Conservation (phyloP, 2,888 invertebrate species). For the Drosophila quinaria region DNA sequence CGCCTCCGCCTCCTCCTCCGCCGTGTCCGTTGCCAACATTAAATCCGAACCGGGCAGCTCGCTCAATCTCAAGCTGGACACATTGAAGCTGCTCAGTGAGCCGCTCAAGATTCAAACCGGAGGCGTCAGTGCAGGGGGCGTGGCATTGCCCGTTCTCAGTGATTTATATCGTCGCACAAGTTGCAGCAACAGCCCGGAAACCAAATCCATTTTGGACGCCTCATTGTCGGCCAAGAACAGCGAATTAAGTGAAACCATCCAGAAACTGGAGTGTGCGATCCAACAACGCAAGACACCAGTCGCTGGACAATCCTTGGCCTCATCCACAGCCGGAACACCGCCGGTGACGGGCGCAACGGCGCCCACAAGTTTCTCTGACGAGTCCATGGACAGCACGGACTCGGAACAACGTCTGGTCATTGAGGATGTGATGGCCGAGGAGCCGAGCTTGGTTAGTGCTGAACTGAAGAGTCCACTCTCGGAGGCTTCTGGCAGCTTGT, state of each 20-base stretch:
- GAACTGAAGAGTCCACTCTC: constrained; percentile 74
- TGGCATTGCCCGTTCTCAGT: constrained; percentile 44
- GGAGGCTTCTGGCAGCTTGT: constrained; percentile 47
- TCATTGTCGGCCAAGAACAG: constrained; percentile 87
- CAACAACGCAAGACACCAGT: constrained; percentile 84
- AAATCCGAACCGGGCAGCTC: constrained; percentile 26
- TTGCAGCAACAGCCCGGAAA: constrained; percentile 82
- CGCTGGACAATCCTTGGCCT: constrained; percentile 56
- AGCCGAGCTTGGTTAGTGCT: constrained; percentile 55
- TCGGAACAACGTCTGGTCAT: constrained; percentile 89
- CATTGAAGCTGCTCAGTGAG: constrained; percentile 66
- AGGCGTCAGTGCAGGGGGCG: background rate
- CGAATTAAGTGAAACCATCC: constrained; percentile 88
- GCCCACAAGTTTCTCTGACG: constrained; percentile 86
- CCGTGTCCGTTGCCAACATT: background rate
- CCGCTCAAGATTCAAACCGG: constrained; percentile 82
- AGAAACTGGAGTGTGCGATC: constrained; percentile 87
- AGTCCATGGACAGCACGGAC: constrained; percentile 89
- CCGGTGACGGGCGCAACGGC: constrained; percentile 46
- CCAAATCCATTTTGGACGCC: constrained; percentile 83
- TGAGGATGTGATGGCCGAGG: constrained; percentile 86
- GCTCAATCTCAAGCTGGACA: constrained; percentile 39
- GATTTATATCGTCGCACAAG: constrained; percentile 54
- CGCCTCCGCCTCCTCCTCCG: background rate
- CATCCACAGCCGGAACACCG: constrained; percentile 64